Base-by-base conservation (phyloP, 2,797 vertebrate species). In the Macroramphosus scolopax region DNA sequence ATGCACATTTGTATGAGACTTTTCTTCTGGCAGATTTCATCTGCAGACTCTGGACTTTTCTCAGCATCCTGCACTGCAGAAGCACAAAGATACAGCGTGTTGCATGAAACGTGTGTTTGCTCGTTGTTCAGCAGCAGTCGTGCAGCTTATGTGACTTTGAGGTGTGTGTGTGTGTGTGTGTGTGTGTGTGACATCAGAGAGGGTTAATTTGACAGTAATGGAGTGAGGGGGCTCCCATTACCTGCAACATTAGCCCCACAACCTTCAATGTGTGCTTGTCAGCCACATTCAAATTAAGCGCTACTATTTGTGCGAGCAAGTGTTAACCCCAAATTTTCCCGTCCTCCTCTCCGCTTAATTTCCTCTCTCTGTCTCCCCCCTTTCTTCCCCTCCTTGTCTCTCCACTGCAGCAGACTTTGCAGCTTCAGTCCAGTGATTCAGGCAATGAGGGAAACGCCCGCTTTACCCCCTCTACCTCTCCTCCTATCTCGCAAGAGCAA, bases 401-500 rank as follows among this genome's bases (percentile, higher is more conserved):
- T 62, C 60, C 63, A 74, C 77, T 76, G 84, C 84, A 80, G 80
- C 80, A 87, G 78, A 75, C 52, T 77, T 80, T 82, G 82, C 79
- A 71, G 80, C 80, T 81, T 85, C 79, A 81, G 66, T 75, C 78
- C 79, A 84, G 54, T 58, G 82, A 75, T 81, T 85, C 79, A 78
- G 72, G 68, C 81, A 81, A 86, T 81, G 76, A 83, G 75, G 80
- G 64, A 67, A 76, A 77, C 28, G 50, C 68, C 65, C 56, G 72
- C 65, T 76, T 74, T 69, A 30, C 64, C 63, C 61, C 31, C 18
- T 33, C 40, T 17, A 15, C 29, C 2, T 20, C 17, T 14, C 22
- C 9, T 31, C 6, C 6, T 15, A n/a, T 7, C 13, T 31, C 29
- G 3, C n/a, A 12, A 4, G 20, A 22, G 20, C 20, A 6, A n/a